These are phyloP conservation scores for Marasmarcha lunaedactyla DNA, from an alignment of 2,888 invertebrate genomes.

Conservation along the genomic window DNA sequence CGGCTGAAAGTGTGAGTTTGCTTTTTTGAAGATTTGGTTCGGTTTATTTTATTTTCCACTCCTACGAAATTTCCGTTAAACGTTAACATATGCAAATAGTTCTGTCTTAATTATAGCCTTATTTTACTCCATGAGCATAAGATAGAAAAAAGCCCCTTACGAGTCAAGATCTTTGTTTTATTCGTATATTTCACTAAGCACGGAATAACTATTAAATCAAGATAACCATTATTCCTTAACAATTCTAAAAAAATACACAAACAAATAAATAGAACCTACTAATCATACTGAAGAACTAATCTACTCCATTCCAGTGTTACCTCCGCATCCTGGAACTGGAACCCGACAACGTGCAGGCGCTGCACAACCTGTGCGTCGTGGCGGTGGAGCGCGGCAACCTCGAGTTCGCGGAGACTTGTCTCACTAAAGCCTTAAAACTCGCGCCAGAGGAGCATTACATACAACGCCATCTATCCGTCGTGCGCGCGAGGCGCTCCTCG, in stretches of 20 bases:
- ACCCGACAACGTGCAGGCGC: slow-evolving; percentile 91
- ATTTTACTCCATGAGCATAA: no score
- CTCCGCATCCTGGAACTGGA: slow-evolving; percentile 87
- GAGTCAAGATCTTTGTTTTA: no score
- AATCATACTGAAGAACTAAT: no score
- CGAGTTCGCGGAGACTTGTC: slow-evolving; percentile 85
- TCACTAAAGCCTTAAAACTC: slow-evolving; percentile 81
- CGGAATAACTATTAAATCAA: no score
- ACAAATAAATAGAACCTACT: no score
- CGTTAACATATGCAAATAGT: background rate
- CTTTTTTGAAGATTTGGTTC: background rate
- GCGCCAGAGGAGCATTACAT: slow-evolving; percentile 95
- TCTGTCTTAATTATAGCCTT: no score
- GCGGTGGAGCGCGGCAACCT: slow-evolving; percentile 92
- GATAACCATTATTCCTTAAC: no score
- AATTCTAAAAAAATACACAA: no score
- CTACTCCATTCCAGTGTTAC: slow-evolving; percentile 91
- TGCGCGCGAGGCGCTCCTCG: slow-evolving; percentile 72
- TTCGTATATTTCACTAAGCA: no score
- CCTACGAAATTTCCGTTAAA: background rate
- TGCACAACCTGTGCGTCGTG: slow-evolving; percentile 96
- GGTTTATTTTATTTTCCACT: background rate
- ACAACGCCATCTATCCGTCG: slow-evolving; percentile 88
- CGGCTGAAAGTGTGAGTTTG: slow-evolving; percentile 89
- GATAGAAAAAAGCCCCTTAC: no score